Base-by-base conservation (phyloP, 2,888 invertebrate species). In the Macrosoma leucophasiata region DNA sequence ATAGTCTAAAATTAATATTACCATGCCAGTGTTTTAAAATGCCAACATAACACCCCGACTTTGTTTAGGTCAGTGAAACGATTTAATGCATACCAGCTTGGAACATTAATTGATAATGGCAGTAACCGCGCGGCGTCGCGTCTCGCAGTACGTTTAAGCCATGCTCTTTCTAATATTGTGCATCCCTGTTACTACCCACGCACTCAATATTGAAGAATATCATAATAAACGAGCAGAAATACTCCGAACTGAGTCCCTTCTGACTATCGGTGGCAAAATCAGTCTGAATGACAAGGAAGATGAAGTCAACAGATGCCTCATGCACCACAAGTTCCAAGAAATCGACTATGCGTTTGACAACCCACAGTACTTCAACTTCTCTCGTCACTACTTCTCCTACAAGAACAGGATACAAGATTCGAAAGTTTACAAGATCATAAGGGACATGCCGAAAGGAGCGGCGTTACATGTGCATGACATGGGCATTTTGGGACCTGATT, bases 361-460 rank as follows among this genome's bases (percentile, higher is more conserved):
- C 38, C 88, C 88, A 1, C 71, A 77, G 35, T 67, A 78, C 11
- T 93, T 89, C 58, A 84, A 88, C 22, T 89, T 92, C 2, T 86
- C 90, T 0, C 78, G 79, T 13, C 91, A 91, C 57, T 90, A 91
- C 50, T 88, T 93, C 54, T 59, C 75, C 1, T 87, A 88, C 2
- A 87, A 87, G 51, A 55, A 82, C 1, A 61, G 74, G 9, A 90
- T 93, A 23, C 74, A 85, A 4, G 47, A 76, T 0, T 91, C 92
- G 0, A 77, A 86, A 39, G 88, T 93, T 0, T 93, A 89, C 54
- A 66, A 86, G 45, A 79, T 92, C 4, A 86, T 94, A 7, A 77
- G 85, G 40, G 68, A 67, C 18, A 86, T 94, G 84, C 94, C 94
- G 0, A 94, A 94, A 71, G 94, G 92, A 3, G 90, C 87, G 0